Conservation (phyloP, 2,888 invertebrate genomes). For the Orchesellides sinensis region DNA sequence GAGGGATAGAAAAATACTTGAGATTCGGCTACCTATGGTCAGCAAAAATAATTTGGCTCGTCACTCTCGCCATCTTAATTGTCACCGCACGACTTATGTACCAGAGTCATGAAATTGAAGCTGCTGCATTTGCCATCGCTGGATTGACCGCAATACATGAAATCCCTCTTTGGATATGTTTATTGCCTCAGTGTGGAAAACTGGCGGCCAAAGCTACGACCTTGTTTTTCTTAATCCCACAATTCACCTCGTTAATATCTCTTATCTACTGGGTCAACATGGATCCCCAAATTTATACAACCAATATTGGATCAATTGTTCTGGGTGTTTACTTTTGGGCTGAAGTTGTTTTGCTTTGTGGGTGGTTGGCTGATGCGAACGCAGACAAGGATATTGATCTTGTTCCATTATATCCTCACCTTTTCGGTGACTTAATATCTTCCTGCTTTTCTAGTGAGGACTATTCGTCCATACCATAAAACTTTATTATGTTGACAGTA, state of each 20-base stretch:
- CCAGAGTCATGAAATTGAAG: conserved; percentile 24
- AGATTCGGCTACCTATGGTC: conserved; percentile 63
- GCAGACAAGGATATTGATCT: conserved; percentile 69
- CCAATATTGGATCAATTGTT: conserved; percentile 68
- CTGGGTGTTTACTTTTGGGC: conserved; percentile 70
- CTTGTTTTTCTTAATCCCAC: conserved; percentile 72
- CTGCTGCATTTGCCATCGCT: conserved; percentile 6
- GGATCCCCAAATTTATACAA: conserved; percentile 68
- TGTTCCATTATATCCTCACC: conserved; percentile 72
- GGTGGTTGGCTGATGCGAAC: conserved; percentile 61
- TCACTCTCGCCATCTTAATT: conserved; percentile 54
- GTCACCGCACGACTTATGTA: conserved; percentile 44
- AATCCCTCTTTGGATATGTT: conserved; percentile 56
- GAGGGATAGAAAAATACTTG: conserved; percentile 46
- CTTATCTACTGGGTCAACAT: conserved; percentile 72
- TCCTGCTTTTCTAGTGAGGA: conserved; percentile 7
- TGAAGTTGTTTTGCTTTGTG: conserved; percentile 53
- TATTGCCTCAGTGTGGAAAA: conserved; percentile 33
- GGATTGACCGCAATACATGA: conserved; percentile 43
- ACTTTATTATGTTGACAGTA: too few relatives aligned
- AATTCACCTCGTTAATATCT: conserved; percentile 69
- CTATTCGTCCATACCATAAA: too few relatives aligned
- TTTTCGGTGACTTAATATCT: conserved; percentile 68
- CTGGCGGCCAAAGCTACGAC: conserved; percentile 37
- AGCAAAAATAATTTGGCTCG: conserved; percentile 63